Conservation (phyloP, 2,797 vertebrate species). For the Danionella dracula region DNA sequence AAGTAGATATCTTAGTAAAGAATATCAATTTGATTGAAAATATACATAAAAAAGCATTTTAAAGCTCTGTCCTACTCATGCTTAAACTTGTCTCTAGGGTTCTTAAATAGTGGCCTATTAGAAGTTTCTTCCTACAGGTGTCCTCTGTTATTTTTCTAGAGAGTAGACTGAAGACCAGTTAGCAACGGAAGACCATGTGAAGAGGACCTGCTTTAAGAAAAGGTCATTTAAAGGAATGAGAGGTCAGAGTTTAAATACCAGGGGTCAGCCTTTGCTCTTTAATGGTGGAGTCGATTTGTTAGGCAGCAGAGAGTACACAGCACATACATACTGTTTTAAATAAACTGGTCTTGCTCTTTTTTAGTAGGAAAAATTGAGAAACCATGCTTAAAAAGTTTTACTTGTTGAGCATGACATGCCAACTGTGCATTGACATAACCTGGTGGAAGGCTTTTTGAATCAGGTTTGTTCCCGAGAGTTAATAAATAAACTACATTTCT, state of each 20-base stretch:
- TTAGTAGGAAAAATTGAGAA: slow-evolving; percentile 43
- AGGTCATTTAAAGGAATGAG: slow-evolving; percentile 3
- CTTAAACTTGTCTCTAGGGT: too few relatives aligned
- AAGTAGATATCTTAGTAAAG: too few relatives aligned
- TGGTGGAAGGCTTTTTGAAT: too few relatives aligned
- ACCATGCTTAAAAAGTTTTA: slow-evolving; percentile 52
- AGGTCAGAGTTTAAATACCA: slow-evolving; percentile 32
- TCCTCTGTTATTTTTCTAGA: neutral
- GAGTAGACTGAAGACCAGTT: neutral
- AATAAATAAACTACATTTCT: too few relatives aligned
- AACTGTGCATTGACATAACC: too few relatives aligned
- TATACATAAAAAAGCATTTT: too few relatives aligned
- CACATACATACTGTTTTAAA: neutral
- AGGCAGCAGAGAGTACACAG: neutral
- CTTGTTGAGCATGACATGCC: too few relatives aligned
- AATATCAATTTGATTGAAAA: too few relatives aligned
- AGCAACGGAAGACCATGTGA: neutral
- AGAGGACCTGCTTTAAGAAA: slow-evolving; percentile 14
- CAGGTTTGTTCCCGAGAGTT: too few relatives aligned
- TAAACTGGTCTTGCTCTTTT: neutral
- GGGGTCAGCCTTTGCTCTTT: slow-evolving; percentile 1
- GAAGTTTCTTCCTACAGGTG: too few relatives aligned
- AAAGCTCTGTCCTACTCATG: too few relatives aligned
- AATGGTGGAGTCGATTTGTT: neutral
- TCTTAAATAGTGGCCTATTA: too few relatives aligned